Conservation (phyloP, 2,888 invertebrate species). For the Mystacides longicornis region DNA sequence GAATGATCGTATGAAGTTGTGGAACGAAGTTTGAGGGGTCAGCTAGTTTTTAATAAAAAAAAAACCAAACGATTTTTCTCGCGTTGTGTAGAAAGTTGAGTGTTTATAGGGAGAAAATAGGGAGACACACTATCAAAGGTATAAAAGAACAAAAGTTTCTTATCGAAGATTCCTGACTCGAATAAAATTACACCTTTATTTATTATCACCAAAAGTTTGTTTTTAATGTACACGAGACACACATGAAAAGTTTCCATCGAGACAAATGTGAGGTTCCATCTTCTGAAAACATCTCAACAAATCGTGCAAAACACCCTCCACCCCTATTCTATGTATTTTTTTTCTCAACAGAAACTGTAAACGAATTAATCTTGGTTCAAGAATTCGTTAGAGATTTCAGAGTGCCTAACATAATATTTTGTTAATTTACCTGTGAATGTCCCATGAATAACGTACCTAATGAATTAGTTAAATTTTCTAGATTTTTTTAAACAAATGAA, state of each 20-base stretch:
- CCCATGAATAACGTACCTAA: too few species aligned
- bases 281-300: neutral
- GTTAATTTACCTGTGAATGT: too few species aligned
- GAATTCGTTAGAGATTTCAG: too few species aligned
- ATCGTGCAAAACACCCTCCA: too few species aligned
- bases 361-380: neutral
- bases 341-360: neutral
- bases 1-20: too few species aligned
- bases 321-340: too few species aligned
- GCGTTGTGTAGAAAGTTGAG: slow-evolving; percentile 16
- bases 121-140: slow-evolving; percentile 13
- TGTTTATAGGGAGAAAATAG: slow-evolving; percentile 9
- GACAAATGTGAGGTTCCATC: neutral
- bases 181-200: slow-evolving; percentile 22
- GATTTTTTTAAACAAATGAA: too few species aligned
- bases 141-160: slow-evolving; percentile 18
- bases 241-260: neutral
- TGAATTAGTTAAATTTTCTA: too few species aligned
- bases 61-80: slow-evolving; percentile 1
- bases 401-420: too few species aligned
- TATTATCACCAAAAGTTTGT: slow-evolving; percentile 21
- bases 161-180: slow-evolving; percentile 18
- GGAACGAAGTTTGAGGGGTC: too few species aligned
- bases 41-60: neutral
- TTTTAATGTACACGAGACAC: slow-evolving; percentile 14